These are phyloP conservation scores for Carterocephalus palaemon DNA, from an alignment of 2,888 invertebrate species.

Conservation along the genomic window DNA sequence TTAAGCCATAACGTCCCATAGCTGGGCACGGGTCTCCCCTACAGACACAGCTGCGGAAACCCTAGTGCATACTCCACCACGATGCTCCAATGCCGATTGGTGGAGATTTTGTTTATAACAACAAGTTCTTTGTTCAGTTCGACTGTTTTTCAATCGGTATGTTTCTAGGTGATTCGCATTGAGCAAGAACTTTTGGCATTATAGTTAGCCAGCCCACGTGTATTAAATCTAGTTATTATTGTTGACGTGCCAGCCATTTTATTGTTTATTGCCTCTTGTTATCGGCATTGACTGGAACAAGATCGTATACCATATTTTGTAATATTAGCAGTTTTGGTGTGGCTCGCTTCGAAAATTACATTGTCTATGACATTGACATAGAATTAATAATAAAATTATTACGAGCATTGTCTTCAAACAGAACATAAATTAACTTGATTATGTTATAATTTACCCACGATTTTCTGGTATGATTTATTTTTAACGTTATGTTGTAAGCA, in stretches of 20 bases:
- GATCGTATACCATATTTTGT: conserved; percentile 36
- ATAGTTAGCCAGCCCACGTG: conserved; percentile 45
- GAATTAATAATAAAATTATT: conserved; percentile 18
- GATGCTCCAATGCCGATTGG: too few species aligned
- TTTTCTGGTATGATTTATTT: too few species aligned
- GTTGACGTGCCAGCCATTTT: conserved; percentile 45
- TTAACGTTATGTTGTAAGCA: too few species aligned
- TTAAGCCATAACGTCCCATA: too few species aligned
- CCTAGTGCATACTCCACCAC: too few species aligned
- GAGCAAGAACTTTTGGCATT: conserved; percentile 43
- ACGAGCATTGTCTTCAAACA: conserved; percentile 11
- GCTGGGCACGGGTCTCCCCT: too few species aligned
- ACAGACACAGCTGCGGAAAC: too few species aligned
- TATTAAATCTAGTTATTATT: conserved; percentile 37
- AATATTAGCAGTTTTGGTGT: conserved; percentile 28
- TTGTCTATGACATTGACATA: conserved; percentile 12
- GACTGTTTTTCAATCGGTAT: conserved; percentile 11
- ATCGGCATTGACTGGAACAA: conserved; percentile 36
- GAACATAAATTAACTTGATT: conserved; percentile 7
- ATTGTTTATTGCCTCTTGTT: conserved; percentile 49
- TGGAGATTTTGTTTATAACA: too few species aligned
- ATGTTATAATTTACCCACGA: conserved; percentile 1
- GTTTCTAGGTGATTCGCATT: conserved; percentile 34
- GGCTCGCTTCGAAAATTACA: conserved; percentile 16
- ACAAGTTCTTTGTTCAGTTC: background rate